These are phyloP conservation scores for Rhadinocentrus ornatus DNA, from an alignment of 2,797 vertebrate genomes.

Conservation along the genomic window DNA sequence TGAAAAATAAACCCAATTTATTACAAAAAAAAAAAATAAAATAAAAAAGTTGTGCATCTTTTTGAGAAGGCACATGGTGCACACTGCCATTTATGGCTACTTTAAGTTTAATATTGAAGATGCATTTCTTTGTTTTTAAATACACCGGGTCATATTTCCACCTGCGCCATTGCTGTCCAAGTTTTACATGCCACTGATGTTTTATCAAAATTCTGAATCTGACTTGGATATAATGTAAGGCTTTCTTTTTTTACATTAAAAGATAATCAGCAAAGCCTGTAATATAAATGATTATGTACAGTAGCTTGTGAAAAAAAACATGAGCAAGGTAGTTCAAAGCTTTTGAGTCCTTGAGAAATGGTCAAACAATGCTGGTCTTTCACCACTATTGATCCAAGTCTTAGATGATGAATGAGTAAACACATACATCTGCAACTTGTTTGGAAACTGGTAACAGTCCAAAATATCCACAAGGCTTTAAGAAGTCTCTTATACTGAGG, in stretches of 20 bases:
- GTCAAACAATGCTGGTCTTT: constrained; percentile 62
- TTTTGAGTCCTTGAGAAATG: constrained; percentile 45
- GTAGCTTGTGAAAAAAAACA: constrained; percentile 23
- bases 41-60: constrained; percentile 57
- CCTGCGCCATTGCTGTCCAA: constrained; percentile 44
- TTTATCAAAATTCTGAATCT: constrained; percentile 36
- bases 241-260: constrained; percentile 51
- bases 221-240: constrained; percentile 54
- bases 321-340: constrained; percentile 47
- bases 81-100: constrained; percentile 70
- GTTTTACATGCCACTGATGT: constrained; percentile 30
- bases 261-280: constrained; percentile 49
- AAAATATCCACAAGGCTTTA: constrained; percentile 30
- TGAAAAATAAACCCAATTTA: constrained; percentile 55
- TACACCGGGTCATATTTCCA: constrained; percentile 38
- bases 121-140: constrained; percentile 46
- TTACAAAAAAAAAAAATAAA: constrained; percentile 9
- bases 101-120: constrained; percentile 57
- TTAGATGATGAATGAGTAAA: constrained; percentile 44
- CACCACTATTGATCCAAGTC: constrained; percentile 54
- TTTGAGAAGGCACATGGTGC: constrained; percentile 83
- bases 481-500: constrained; percentile 51
- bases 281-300: constrained; percentile 46
- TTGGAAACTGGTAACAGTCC: constrained; percentile 21
- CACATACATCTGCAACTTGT: constrained; percentile 31